Conservation (phyloP, 2,888 invertebrate genomes). For the Seira musarum region DNA sequence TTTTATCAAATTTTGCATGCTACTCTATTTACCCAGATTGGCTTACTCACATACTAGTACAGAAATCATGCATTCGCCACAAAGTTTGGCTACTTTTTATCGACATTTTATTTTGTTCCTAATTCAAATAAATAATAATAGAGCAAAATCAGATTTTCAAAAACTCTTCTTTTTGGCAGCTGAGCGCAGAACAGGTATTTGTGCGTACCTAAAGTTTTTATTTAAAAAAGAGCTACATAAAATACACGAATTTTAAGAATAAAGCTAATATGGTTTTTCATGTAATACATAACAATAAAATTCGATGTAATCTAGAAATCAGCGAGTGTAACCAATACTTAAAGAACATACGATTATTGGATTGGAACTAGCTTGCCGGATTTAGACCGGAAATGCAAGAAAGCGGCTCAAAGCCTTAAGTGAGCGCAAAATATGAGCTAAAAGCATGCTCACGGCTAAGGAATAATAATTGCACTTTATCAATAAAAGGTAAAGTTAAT, state of each 20-base stretch:
- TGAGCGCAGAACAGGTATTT: slow-evolving; percentile 25
- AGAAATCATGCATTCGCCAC: slow-evolving; percentile 49
- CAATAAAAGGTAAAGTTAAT: too few species aligned
- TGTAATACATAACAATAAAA: slow-evolving; percentile 23
- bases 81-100: slow-evolving; percentile 40
- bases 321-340: slow-evolving; percentile 23
- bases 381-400: slow-evolving; percentile 56
- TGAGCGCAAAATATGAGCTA: too few species aligned
- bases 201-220: slow-evolving; percentile 11
- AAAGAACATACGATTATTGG: slow-evolving; percentile 27
- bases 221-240: background rate
- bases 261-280: slow-evolving; percentile 34
- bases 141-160: slow-evolving; percentile 27
- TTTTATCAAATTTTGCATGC: slow-evolving; percentile 52
- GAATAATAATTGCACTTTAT: too few species aligned
- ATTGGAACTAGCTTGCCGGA: slow-evolving; percentile 29
- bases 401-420: background rate
- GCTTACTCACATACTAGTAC: slow-evolving; percentile 25
- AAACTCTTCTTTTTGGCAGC: slow-evolving; percentile 24
- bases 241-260: background rate
- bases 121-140: slow-evolving; percentile 32
- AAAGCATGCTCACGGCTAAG: too few species aligned
- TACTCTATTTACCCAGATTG: slow-evolving; percentile 61
- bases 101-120: slow-evolving; percentile 20
- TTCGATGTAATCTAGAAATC: slow-evolving; percentile 19